Percentiles rank a stretch among this genome's conserved stretches.
Evolutionary conservation across 1,140 invertebrate genomes (phyloP).

Genomic region (Apolygus lucorum): DNA sequence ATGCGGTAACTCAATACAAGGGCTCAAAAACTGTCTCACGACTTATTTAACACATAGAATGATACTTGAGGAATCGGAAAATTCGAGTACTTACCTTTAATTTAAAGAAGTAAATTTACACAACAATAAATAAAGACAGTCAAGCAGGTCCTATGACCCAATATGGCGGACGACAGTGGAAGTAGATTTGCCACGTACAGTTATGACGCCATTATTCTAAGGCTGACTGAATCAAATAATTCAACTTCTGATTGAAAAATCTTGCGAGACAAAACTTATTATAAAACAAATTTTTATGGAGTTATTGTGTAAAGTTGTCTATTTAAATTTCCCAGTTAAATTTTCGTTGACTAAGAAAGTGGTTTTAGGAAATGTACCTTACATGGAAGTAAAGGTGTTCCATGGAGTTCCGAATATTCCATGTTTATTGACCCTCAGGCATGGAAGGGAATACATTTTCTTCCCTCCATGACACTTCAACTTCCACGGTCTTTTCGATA

Average conservation of each 20-base stretch:
- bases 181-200: slow-evolving; percentile 15
- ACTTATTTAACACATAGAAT: background rate
- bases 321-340: too few species aligned
- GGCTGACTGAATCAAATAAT: background rate
- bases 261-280: too few species aligned
- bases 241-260: background rate
- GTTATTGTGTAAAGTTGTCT: too few species aligned
- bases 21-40: background rate
- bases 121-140: slow-evolving; percentile 11
- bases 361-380: too few species aligned
- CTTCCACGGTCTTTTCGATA: too few species aligned
- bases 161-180: slow-evolving; percentile 10
- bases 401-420: too few species aligned
- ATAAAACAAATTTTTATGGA: too few species aligned
- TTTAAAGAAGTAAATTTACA: background rate
- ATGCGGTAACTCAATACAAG: background rate
- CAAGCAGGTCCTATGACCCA: slow-evolving; percentile 8
- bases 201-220: slow-evolving; percentile 3
- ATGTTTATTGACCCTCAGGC: too few species aligned
- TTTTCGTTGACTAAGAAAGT: too few species aligned
- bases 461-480: too few species aligned
- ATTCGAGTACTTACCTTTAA: slow-evolving; percentile 3
- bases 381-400: too few species aligned
- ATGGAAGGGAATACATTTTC: too few species aligned
- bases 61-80: background rate